Conservation (phyloP, 2,113 vertebrate genomes). For the Daphoenositta chrysoptera region DNA sequence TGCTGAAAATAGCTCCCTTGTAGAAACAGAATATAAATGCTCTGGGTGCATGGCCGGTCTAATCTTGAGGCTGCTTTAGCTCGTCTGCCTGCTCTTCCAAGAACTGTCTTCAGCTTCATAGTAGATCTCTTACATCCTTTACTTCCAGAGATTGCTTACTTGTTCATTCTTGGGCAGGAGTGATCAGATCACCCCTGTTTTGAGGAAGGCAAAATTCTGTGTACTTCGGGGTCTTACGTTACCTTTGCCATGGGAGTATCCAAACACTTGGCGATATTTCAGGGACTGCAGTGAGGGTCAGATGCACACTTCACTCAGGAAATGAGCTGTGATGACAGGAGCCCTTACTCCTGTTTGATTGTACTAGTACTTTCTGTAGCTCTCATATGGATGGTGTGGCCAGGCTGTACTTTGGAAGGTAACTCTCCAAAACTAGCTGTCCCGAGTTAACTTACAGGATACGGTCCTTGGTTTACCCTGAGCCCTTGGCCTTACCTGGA, state of each 20-base stretch:
- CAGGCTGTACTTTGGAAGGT: neutral
- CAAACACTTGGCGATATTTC: neutral
- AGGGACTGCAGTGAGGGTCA: neutral
- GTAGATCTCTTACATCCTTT: neutral
- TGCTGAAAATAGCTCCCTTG: neutral
- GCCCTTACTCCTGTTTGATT: neutral
- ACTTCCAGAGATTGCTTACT: neutral
- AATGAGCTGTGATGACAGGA: neutral
- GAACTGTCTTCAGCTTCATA: neutral
- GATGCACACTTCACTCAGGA: neutral
- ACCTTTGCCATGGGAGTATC: neutral
- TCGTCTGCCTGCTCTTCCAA: neutral
- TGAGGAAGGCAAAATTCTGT: neutral
- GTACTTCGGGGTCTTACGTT: fast-evolving
- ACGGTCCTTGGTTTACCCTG: fast-evolving
- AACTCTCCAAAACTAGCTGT: neutral
- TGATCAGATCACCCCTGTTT: neutral
- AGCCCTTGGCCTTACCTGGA: neutral
- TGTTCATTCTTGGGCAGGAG: neutral
- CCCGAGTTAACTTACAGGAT: neutral
- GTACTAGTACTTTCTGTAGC: neutral
- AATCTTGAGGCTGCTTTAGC: neutral
- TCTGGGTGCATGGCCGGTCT: neutral
- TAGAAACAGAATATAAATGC: neutral
- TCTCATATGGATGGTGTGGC: neutral